phyloP scores from a whole-genome alignment of 64 coral and sea anemone species.

The Orbicella faveolata region DNA sequence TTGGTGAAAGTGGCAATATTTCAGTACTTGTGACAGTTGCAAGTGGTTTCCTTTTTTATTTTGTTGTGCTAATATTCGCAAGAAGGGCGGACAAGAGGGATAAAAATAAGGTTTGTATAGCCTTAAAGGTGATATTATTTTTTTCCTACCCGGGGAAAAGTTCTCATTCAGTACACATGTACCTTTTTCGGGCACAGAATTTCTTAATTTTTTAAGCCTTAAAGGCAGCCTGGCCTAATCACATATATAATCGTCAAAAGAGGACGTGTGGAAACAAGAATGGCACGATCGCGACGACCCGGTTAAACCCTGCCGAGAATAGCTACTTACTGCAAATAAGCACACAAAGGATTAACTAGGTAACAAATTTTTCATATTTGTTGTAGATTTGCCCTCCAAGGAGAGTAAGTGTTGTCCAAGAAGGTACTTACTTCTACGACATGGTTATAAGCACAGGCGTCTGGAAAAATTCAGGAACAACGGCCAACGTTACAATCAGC shows the following conservation, averaged over 20 bases:
- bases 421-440: slow-evolving; percentile 20
- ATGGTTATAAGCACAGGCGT: slow-evolving; percentile 17
- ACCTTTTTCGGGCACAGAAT: too few species aligned
- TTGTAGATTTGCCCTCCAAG: slow-evolving; percentile 10
- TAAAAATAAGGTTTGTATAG: slow-evolving; percentile 9
- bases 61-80: not conserved
- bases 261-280: too few species aligned
- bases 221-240: too few species aligned
- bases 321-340: too few species aligned
- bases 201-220: too few species aligned
- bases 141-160: not conserved
- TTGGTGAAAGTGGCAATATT: slow-evolving; percentile 43
- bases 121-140: not conserved
- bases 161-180: too few species aligned
- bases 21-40: slow-evolving; percentile 42
- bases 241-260: too few species aligned
- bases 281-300: too few species aligned
- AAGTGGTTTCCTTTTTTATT: slow-evolving; percentile 34
- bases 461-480: slow-evolving; percentile 35
- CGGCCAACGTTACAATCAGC: slow-evolving; percentile 26
- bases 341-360: not conserved
- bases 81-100: slow-evolving; percentile 55
- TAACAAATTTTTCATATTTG: not conserved
- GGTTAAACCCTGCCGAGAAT: too few species aligned
- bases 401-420: not conserved